Percentiles rank a stretch among this genome's conserved stretches.
phyloP scores from a whole-genome alignment of 2,113 vertebrate species.

The Campylorhamphus procurvoides region DNA sequence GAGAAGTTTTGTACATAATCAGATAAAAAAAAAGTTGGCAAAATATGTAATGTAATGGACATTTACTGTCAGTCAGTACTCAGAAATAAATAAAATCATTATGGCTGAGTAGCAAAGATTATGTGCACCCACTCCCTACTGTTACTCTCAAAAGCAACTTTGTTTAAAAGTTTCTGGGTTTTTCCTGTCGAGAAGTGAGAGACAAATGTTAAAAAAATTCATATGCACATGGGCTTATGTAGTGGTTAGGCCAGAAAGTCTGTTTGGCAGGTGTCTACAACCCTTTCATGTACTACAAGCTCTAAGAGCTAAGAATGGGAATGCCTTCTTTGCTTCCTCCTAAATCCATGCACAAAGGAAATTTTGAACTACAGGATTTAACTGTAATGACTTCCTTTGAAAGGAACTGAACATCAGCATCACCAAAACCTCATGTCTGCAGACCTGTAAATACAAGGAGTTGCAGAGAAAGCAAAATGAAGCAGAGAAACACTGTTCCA shows the following conservation, averaged over 20 bases:
- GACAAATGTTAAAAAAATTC: background rate
- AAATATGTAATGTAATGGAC: background rate
- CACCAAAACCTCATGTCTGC: background rate
- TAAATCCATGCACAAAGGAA: background rate
- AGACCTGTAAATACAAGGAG: background rate
- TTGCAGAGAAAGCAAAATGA: background rate
- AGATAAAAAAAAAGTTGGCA: background rate
- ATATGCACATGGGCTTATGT: too few relatives aligned
- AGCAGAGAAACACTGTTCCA: background rate
- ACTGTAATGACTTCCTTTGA: background rate
- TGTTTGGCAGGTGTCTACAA: accelerated
- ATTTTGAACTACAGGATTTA: background rate
- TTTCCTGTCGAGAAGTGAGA: background rate
- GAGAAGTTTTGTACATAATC: background rate
- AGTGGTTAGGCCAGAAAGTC: background rate
- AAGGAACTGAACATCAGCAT: background rate
- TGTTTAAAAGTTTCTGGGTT: background rate
- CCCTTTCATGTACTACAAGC: background rate
- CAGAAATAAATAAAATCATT: background rate
- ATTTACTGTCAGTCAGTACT: background rate
- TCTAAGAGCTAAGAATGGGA: background rate
- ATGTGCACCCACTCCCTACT: background rate
- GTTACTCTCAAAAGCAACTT: background rate
- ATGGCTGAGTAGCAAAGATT: background rate
- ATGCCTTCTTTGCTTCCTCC: background rate